These are phyloP conservation scores for Hydrophis major DNA, from an alignment of 2,797 vertebrate species.

Conservation along the genomic window DNA sequence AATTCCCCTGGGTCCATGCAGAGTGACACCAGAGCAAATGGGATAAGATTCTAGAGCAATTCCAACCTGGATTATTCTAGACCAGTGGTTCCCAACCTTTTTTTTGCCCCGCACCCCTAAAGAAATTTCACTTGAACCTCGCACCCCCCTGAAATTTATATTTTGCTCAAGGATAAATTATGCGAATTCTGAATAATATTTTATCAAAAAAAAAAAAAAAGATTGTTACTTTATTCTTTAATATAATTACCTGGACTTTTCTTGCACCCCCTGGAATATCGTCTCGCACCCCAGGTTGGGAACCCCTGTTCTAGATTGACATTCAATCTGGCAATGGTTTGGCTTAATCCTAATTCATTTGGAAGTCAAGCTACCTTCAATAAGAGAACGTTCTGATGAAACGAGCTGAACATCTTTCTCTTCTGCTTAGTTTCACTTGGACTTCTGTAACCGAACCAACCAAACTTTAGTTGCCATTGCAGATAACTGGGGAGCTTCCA, in stretches of 20 bases:
- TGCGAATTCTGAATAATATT: too few relatives aligned
- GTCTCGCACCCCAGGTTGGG: too few relatives aligned
- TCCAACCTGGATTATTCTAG: not conserved
- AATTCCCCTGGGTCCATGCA: constrained; percentile 22
- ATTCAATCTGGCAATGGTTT: not conserved
- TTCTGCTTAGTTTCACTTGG: rapidly evolving
- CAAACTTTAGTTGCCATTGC: not conserved
- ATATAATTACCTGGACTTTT: too few relatives aligned
- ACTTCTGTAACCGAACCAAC: rapidly evolving
- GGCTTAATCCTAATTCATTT: not conserved
- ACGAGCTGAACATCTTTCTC: rapidly evolving
- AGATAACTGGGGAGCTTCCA: not conserved
- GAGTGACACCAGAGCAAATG: constrained; percentile 10
- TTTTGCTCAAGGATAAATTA: too few relatives aligned
- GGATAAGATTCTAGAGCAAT: constrained; percentile 6
- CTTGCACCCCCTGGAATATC: too few relatives aligned
- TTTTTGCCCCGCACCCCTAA: too few relatives aligned
- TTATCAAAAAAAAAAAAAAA: too few relatives aligned
- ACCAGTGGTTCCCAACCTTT: not conserved
- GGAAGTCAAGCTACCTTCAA: not conserved
- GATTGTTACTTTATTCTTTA: too few relatives aligned
- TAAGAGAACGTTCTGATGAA: not conserved
- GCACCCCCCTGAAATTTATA: too few relatives aligned
- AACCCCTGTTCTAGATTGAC: not conserved
- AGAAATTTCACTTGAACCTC: too few relatives aligned